Percentiles rank a stretch among this genome's conserved stretches.
Conservation (phyloP, 2,888 invertebrate genomes). For the Steinernema carpocapsae region DNA sequence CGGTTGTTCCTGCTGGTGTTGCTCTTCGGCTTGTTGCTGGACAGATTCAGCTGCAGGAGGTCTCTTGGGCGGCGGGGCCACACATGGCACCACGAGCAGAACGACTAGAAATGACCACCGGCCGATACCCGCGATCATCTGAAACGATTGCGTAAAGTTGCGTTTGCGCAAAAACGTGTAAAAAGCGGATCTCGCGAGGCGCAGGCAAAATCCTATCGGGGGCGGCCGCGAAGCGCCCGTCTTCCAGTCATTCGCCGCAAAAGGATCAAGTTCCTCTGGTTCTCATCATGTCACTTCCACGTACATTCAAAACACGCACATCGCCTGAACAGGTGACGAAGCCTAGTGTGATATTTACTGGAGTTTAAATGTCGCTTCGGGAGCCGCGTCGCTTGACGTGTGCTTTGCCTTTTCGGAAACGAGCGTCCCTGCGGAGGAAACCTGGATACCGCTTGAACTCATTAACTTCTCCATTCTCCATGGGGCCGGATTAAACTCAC, state of each 20-base stretch:
- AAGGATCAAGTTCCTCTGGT: not conserved
- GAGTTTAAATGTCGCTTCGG: not conserved
- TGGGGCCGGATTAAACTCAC: no score
- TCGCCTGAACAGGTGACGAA: not conserved
- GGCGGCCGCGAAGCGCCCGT: not conserved
- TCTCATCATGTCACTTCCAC: conserved; percentile 25
- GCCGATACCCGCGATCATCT: conserved; percentile 13
- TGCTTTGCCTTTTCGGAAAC: not conserved
- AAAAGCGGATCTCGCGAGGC: not conserved
- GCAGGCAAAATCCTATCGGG: not conserved
- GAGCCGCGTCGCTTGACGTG: conserved; percentile 6
- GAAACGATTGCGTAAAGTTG: not conserved
- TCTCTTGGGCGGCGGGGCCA: conserved; percentile 43
- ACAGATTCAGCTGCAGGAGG: not conserved
- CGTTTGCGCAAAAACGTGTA: not conserved
- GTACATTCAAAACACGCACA: conserved; percentile 32
- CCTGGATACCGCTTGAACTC: no score
- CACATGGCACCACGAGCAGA: not conserved
- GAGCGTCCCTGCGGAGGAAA: no score
- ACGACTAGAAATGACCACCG: conserved; percentile 23
- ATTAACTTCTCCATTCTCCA: no score
- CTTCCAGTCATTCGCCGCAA: not conserved
- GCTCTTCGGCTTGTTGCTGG: conserved; percentile 31
- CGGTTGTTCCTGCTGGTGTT: conserved; percentile 36
- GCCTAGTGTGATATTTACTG: conserved; percentile 28